Evolutionary conservation across 2,888 invertebrate species (phyloP).

Genomic region (Chrysotoxum bicinctum): DNA sequence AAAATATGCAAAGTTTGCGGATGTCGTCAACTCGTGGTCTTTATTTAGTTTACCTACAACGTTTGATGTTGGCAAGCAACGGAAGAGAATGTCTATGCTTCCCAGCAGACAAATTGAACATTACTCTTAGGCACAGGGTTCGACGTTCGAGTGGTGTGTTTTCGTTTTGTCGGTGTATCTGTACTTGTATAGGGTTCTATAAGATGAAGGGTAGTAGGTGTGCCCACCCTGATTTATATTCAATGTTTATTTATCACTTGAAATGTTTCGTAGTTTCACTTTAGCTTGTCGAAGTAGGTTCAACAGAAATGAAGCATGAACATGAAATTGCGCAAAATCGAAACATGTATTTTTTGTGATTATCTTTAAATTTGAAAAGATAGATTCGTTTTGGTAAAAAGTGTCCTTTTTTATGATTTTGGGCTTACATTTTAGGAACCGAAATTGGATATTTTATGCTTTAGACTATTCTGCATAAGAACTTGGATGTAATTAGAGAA

Average conservation of each 20-base stretch:
- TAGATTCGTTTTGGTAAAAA: no score
- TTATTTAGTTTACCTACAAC: conserved; percentile 16
- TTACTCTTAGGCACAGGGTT: neutral
- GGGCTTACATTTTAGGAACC: no score
- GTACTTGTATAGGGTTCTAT: neutral
- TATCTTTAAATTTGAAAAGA: no score
- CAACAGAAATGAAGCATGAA: neutral
- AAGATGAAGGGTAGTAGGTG: neutral
- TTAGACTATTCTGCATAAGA: no score
- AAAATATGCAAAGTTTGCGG: conserved; percentile 48
- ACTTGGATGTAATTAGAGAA: no score
- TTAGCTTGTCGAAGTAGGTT: neutral
- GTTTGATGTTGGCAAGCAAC: conserved; percentile 5
- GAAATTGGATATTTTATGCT: no score
- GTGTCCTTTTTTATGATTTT: no score
- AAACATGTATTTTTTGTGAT: no score
- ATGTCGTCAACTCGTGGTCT: conserved; percentile 19
- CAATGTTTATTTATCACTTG: conserved; percentile 24
- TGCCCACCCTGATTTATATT: conserved; percentile 1
- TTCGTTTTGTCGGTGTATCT: neutral
- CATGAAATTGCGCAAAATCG: neutral
- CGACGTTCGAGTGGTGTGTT: conserved; percentile 5
- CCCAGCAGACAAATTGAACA: conserved; percentile 18
- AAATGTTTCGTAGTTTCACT: conserved; percentile 12
- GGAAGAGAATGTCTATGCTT: neutral